A percentile compares a stretch with the other conserved stretches of the same genome.
Evolutionary conservation across 1,140 invertebrate species (phyloP).

Genomic region (Periplaneta americana): DNA sequence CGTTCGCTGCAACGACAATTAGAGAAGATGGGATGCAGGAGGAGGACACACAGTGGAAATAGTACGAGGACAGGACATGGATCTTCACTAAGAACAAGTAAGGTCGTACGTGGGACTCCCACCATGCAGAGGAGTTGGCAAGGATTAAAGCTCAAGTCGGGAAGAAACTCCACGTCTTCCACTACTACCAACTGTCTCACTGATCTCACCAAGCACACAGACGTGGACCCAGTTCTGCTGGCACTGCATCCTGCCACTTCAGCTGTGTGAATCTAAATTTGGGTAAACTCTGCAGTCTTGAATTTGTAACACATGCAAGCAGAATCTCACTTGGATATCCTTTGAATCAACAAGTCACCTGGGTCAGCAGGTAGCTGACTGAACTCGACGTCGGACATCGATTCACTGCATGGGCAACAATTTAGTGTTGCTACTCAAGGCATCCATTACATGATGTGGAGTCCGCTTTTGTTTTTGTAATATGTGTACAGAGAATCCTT

Average conservation of each 20-base stretch:
- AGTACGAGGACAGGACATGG: neutral
- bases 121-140: neutral
- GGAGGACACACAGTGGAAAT: neutral
- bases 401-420: too few relatives aligned
- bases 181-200: conserved; percentile 1
- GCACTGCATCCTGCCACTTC: neutral
- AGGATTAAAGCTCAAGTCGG: neutral
- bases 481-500: too few relatives aligned
- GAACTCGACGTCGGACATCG: too few relatives aligned
- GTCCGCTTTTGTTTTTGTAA: too few relatives aligned
- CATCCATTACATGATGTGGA: too few relatives aligned
- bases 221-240: neutral
- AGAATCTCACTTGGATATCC: too few relatives aligned
- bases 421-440: too few relatives aligned
- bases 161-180: neutral
- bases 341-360: too few relatives aligned
- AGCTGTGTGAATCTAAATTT: neutral
- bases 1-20: conserved; percentile 34
- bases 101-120: neutral
- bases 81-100: neutral
- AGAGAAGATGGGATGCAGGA: neutral
- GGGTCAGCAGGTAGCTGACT: too few relatives aligned
- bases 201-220: neutral
- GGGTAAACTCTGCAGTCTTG: too few relatives aligned
- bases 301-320: too few relatives aligned